These are phyloP conservation scores for Pseudorhombus dupliciocellatus DNA, from an alignment of 2,113 vertebrate species.

Conservation along the genomic window DNA sequence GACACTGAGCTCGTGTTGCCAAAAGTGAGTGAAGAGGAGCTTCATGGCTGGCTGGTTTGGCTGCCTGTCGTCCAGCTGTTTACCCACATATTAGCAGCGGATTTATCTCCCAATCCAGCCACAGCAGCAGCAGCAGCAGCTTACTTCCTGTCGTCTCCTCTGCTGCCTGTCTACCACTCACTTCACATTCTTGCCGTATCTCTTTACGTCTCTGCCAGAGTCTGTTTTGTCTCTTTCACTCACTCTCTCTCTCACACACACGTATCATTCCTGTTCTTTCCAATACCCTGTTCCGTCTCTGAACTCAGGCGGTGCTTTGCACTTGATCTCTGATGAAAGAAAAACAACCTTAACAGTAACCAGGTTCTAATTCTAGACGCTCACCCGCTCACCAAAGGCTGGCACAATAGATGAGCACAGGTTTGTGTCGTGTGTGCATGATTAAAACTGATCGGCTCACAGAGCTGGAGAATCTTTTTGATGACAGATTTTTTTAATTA, in stretches of 20 bases:
- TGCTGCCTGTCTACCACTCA: constrained; percentile 15
- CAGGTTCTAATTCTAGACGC: constrained; percentile 39
- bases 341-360: constrained; percentile 53
- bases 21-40: constrained; percentile 5
- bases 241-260: neutral
- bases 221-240: constrained; percentile 15
- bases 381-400: constrained; percentile 40
- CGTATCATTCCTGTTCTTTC: constrained; percentile 32
- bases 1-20: neutral
- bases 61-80: constrained; percentile 46
- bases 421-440: constrained; percentile 31
- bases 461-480: constrained; percentile 58
- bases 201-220: constrained; percentile 23
- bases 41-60: constrained; percentile 34
- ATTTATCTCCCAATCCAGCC: constrained; percentile 43
- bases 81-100: constrained; percentile 30
- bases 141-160: constrained; percentile 20
- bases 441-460: constrained; percentile 31
- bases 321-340: constrained; percentile 67
- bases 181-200: constrained; percentile 33
- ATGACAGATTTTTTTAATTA: constrained; percentile 59
- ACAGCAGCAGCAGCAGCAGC: constrained; percentile 13
- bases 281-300: constrained; percentile 39
- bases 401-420: constrained; percentile 36
- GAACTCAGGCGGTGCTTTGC: constrained; percentile 49